Evolutionary conservation across 2,797 vertebrate genomes (phyloP).

Genomic region (Nothura maculosa): DNA sequence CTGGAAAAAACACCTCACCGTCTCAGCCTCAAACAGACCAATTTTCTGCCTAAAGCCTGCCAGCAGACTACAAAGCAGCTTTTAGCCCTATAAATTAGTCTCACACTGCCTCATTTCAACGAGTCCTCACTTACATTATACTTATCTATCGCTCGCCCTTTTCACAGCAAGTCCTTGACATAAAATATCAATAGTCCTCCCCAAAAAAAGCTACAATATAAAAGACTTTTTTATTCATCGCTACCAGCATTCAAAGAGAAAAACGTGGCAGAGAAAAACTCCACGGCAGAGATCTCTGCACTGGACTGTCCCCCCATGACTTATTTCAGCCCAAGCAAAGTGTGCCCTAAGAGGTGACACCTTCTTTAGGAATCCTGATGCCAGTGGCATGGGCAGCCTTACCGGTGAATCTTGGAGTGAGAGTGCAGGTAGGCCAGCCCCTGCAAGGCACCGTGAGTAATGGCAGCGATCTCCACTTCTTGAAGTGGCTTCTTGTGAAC

Average conservation of each 20-base stretch:
- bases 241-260: neutral
- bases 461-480: constrained; percentile 99
- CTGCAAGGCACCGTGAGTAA: constrained; percentile 98
- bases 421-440: constrained; percentile 98
- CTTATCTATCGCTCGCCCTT: neutral
- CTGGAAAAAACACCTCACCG: neutral
- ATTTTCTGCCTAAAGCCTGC: neutral
- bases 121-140: neutral
- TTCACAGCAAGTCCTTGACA: neutral
- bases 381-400: constrained; percentile 8
- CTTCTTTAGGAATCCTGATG: neutral
- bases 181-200: neutral
- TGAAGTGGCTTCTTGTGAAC: constrained; percentile 99
- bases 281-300: neutral
- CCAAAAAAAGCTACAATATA: neutral
- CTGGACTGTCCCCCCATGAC: neutral
- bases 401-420: constrained; percentile 98
- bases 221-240: neutral
- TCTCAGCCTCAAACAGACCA: neutral
- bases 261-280: too few species aligned
- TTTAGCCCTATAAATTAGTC: neutral
- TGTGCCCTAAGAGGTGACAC: neutral
- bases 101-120: neutral
- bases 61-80: neutral
- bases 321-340: neutral